A percentile compares a stretch with the other conserved stretches of the same genome.
Conservation (phyloP, 2,113 vertebrate genomes). For the Diadophis punctatus region DNA sequence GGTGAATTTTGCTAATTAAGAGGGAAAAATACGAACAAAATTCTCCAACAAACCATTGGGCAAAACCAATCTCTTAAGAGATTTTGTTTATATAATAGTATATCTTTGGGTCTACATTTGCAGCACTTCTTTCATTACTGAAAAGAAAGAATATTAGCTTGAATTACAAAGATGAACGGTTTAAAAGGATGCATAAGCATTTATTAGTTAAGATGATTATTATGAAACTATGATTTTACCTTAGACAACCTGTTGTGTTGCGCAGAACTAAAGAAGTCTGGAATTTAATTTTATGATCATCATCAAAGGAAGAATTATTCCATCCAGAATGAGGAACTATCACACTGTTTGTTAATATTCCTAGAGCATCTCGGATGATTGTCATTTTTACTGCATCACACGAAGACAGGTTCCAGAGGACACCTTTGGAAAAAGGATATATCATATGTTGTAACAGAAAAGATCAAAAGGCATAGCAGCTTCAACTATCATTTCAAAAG, state of each 20-base stretch:
- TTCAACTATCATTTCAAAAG: not conserved
- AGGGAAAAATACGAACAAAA: not conserved
- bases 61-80: not conserved
- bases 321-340: conserved; percentile 97
- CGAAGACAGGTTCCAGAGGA: conserved; percentile 97
- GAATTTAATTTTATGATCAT: conserved; percentile 97
- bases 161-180: not conserved
- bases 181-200: not conserved
- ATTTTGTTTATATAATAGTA: not conserved
- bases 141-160: conserved; percentile 8
- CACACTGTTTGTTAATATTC: conserved; percentile 92
- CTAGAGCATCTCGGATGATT: conserved; percentile 93
- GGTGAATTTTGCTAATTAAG: not conserved
- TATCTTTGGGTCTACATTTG: not conserved
- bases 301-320: conserved; percentile 92
- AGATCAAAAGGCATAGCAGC: not conserved
- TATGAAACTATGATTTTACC: conserved; percentile 68
- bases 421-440: conserved; percentile 70
- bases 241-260: conserved; percentile 93
- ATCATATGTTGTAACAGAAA: not conserved
- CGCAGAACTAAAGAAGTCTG: conserved; percentile 93
- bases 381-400: conserved; percentile 97
- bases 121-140: not conserved
- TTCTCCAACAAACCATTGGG: not conserved
- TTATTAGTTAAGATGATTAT: not conserved